Conservation (phyloP, 2,797 vertebrate species). For the Ciconia nigra region DNA sequence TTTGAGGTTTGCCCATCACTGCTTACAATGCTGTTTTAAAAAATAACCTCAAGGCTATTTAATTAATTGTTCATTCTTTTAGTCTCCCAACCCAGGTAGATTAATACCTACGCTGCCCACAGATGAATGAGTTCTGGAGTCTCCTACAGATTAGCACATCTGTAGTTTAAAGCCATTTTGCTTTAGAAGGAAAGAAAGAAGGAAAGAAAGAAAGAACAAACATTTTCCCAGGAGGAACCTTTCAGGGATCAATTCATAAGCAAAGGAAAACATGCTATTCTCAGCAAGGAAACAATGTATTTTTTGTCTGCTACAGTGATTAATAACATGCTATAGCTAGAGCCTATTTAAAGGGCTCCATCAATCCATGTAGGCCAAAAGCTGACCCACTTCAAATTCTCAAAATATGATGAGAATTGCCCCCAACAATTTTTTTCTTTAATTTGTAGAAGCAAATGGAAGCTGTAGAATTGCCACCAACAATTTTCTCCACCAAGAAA, state of each 20-base stretch:
- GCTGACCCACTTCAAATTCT: slow-evolving; percentile 47
- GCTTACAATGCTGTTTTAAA: slow-evolving; percentile 59
- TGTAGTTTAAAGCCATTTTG: slow-evolving; percentile 66
- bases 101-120: slow-evolving; percentile 60
- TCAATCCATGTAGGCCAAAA: slow-evolving; percentile 42
- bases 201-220: background rate
- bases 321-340: slow-evolving; percentile 30
- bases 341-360: slow-evolving; percentile 59
- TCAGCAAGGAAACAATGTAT: slow-evolving; percentile 66
- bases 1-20: slow-evolving; percentile 13
- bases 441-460: background rate
- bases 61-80: slow-evolving; percentile 69
- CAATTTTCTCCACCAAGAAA: background rate
- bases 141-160: slow-evolving; percentile 67
- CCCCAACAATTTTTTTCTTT: background rate
- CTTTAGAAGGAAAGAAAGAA: slow-evolving; percentile 8
- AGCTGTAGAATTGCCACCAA: background rate
- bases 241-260: slow-evolving; percentile 70
- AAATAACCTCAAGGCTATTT: slow-evolving; percentile 66
- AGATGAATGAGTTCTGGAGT: slow-evolving; percentile 66
- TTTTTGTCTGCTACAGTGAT: slow-evolving; percentile 64
- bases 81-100: slow-evolving; percentile 48
- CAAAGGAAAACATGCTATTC: slow-evolving; percentile 71
- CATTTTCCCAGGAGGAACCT: slow-evolving; percentile 49
- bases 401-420: background rate